A percentile compares a stretch with the other conserved stretches of the same genome.
These are phyloP conservation scores for Allygus modestus DNA, from an alignment of 2,888 invertebrate genomes.

Conservation along the genomic window DNA sequence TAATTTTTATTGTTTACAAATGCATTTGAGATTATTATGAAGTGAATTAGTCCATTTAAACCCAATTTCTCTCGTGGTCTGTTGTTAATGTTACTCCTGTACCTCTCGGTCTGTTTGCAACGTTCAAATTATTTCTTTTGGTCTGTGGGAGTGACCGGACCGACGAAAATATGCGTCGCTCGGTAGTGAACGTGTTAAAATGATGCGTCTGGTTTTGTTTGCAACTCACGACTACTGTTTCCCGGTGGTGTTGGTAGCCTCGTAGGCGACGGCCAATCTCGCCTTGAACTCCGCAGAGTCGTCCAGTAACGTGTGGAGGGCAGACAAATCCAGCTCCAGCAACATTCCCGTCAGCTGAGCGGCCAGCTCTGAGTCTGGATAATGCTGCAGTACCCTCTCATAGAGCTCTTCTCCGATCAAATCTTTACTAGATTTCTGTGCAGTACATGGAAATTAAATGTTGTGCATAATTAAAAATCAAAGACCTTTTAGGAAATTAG, in stretches of 20 bases:
- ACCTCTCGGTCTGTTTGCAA: too few relatives aligned
- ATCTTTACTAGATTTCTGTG: slow-evolving; percentile 63
- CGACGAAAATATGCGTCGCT: too few relatives aligned
- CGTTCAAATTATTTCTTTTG: too few relatives aligned
- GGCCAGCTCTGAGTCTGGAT: slow-evolving; percentile 63
- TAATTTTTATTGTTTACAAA: too few relatives aligned
- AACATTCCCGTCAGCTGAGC: slow-evolving; percentile 68
- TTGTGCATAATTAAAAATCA: background rate
- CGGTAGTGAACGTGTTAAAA: too few relatives aligned
- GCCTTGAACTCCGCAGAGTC: slow-evolving; percentile 64
- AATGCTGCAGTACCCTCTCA: slow-evolving; percentile 54
- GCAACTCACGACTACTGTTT: background rate
- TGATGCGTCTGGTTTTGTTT: too few relatives aligned
- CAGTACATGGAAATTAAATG: slow-evolving; percentile 53
- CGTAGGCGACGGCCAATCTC: slow-evolving; percentile 65
- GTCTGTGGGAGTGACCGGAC: too few relatives aligned
- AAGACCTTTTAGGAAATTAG: background rate
- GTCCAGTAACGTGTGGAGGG: slow-evolving; percentile 56
- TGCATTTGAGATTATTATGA: too few relatives aligned
- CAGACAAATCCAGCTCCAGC: slow-evolving; percentile 66
- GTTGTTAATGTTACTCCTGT: too few relatives aligned
- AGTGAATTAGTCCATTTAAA: too few relatives aligned
- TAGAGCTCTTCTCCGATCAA: slow-evolving; percentile 67
- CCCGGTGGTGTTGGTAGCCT: background rate
- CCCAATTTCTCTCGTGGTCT: too few relatives aligned